Conservation (phyloP, 2,797 vertebrate genomes). For the Antrozous pallidus region DNA sequence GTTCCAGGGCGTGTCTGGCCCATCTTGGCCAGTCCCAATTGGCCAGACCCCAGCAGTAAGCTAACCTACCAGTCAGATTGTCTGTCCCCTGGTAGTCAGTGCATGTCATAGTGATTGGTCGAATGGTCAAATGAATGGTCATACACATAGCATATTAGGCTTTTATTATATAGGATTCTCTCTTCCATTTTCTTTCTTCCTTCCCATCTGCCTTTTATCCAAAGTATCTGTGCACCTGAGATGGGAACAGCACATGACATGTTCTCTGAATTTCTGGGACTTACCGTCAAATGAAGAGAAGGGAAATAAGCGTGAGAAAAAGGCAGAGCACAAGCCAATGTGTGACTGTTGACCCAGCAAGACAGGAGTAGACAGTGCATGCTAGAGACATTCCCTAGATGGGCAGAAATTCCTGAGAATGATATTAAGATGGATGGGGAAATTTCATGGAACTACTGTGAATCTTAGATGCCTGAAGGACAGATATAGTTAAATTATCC, state of each 20-base stretch:
- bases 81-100: no score
- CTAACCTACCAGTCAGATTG: no score
- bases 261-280: neutral
- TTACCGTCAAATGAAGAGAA: neutral
- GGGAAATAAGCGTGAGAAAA: neutral
- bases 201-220: neutral
- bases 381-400: neutral
- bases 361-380: neutral
- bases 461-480: neutral
- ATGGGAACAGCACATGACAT: fast-evolving
- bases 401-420: no score
- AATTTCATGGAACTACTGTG: fast-evolving
- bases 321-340: fast-evolving
- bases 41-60: no score
- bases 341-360: no score
- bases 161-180: no score
- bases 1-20: no score
- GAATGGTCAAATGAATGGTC: no score
- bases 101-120: no score
- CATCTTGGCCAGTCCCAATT: no score
- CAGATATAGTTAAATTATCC: neutral
- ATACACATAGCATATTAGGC: no score
- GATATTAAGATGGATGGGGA: fast-evolving
- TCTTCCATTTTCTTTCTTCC: neutral
- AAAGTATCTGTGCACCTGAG: neutral